Evolutionary conservation across 2,888 invertebrate genomes (phyloP).

Genomic region (Volucella inflata): DNA sequence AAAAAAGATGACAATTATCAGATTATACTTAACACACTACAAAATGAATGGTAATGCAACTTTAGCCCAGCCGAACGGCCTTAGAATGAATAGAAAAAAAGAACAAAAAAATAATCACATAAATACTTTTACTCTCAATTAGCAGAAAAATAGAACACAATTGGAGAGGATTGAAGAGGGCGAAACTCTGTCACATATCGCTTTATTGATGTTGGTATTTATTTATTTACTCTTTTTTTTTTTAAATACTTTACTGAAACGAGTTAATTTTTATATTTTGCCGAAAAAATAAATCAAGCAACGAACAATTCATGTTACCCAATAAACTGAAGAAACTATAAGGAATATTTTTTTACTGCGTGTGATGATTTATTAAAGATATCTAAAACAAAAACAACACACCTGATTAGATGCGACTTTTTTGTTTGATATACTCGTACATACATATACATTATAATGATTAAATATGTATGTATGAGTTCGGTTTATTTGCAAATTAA

Average conservation of each 20-base stretch:
- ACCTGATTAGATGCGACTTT: constrained; percentile 18
- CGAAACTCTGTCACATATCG: constrained; percentile 7
- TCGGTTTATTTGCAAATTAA: constrained; percentile 3
- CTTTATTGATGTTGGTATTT: constrained; percentile 27
- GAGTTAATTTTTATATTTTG: neutral
- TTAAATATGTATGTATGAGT: neutral
- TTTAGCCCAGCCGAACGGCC: constrained; percentile 36
- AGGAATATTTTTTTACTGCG: constrained; percentile 22
- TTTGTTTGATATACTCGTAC: constrained; percentile 5
- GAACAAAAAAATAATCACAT: constrained; percentile 12
- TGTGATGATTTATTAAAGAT: constrained; percentile 12
- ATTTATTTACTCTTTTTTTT: neutral
- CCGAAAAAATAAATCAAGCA: constrained; percentile 23
- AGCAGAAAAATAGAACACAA: constrained; percentile 13
- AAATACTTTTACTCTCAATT: constrained; percentile 24
- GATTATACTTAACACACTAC: constrained; percentile 16
- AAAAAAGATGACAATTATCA: constrained; percentile 4
- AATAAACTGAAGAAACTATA: neutral
- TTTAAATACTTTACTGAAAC: neutral
- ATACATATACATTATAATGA: constrained; percentile 4
- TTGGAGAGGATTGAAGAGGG: neutral
- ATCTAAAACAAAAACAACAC: constrained; percentile 17
- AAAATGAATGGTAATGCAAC: constrained; percentile 37
- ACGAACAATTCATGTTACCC: neutral
- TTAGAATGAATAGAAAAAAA: constrained; percentile 15